phyloP scores from a whole-genome alignment of 1,140 invertebrate genomes.

The Brachionus sp. region DNA sequence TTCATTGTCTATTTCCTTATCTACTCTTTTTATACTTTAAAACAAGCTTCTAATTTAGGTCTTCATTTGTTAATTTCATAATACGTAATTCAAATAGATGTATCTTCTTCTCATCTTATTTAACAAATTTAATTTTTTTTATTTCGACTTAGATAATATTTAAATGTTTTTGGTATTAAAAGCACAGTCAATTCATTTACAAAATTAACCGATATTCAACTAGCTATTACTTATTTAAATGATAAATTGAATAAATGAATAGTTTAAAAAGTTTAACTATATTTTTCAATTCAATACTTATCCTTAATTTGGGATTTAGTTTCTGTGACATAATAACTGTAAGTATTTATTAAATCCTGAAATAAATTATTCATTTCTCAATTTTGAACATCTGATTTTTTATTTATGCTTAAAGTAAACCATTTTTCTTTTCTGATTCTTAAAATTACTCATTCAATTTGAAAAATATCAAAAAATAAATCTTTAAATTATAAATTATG shows the following conservation, averaged over 20 bases:
- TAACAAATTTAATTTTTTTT: not conserved
- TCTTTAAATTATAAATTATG: no score
- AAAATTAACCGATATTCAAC: not conserved
- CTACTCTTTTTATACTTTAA: not conserved
- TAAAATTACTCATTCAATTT: no score
- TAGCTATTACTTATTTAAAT: not conserved
- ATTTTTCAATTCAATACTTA: not conserved
- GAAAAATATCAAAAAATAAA: no score
- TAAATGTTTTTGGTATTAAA: not conserved
- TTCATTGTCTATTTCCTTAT: not conserved
- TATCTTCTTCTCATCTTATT: not conserved
- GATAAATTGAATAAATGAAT: not conserved
- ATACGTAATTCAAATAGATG: not conserved
- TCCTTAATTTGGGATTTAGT: constrained; percentile 7
- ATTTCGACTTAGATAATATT: not conserved
- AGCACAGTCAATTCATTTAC: not conserved
- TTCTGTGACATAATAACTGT: not conserved
- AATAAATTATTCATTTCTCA: no score
- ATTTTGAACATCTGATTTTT: no score
- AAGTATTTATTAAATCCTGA: not conserved
- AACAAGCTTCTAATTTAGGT: not conserved
- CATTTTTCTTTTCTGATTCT: no score
- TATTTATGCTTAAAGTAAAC: no score
- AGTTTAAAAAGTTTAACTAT: not conserved
- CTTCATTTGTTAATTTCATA: not conserved